Percentiles rank a stretch among this genome's conserved stretches.
phyloP scores from a whole-genome alignment of 2,797 vertebrate species.

The Chromis chromis region DNA sequence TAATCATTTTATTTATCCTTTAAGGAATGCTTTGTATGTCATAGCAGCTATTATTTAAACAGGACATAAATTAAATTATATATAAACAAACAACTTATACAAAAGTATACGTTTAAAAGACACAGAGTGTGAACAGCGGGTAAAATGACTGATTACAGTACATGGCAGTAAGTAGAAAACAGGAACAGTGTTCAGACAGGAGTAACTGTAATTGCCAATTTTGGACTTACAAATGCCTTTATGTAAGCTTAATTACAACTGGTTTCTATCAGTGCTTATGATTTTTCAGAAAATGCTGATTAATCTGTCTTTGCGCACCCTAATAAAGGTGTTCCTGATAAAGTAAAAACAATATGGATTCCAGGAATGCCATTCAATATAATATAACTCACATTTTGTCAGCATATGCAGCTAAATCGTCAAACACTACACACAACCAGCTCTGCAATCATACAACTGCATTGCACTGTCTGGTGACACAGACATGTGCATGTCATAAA shows the following conservation, averaged over 20 bases:
- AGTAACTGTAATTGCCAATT: constrained; percentile 1
- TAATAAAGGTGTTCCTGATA: background rate
- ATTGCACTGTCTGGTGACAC: background rate
- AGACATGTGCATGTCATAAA: background rate
- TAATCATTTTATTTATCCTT: constrained; percentile 4
- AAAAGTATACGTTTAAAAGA: background rate
- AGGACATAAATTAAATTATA: background rate
- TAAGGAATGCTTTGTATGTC: background rate
- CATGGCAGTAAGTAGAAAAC: background rate
- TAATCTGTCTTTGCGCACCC: no score
- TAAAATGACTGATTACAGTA: background rate
- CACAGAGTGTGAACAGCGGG: background rate
- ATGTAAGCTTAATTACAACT: background rate
- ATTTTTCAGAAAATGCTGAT: no score
- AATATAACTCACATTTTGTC: background rate
- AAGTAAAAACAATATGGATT: background rate
- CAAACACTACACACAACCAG: background rate
- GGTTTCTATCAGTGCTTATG: background rate
- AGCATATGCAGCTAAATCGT: background rate
- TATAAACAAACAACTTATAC: background rate
- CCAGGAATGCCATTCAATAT: background rate
- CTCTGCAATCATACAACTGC: background rate
- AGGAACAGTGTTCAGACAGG: background rate
- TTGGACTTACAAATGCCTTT: background rate
- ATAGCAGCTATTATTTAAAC: background rate